Evolutionary conservation across 2,113 vertebrate genomes (phyloP), one percentile per base, ranked within the genome.

Genomic region (Plestiodon gilberti): DNA sequence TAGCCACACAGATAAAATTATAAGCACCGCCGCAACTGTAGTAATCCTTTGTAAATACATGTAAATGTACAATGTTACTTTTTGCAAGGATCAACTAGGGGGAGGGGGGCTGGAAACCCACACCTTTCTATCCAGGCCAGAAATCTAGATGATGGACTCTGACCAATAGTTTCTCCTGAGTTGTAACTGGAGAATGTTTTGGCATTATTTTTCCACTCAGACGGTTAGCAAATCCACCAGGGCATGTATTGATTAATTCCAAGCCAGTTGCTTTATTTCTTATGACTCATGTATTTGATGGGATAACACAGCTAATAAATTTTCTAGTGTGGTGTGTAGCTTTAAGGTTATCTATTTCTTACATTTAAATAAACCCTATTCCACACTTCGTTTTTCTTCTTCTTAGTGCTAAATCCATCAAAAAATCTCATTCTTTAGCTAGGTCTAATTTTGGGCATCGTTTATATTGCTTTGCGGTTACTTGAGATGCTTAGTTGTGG

Each of bases 391-490:
- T 35, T 55, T n/a, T 35, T 55, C 48, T 85, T 92, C 86, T 85
- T 74, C 75, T 11, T 1, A n/a, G 28, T 15, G 5, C 0, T 8
- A 61, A 20, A 83, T 85, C 89, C 83, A 71, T 74, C 78, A 90
- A 81, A 80, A n/a, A 90, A 82, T 61, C 33, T 14, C 82, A 43
- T 86, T 93, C 87, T 89, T 90, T 88, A 81, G 87, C 90, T 91
- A 83, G 59, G n/a, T 85, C 92, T 89, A 88, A 78, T 93, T 93
- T 87, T 78, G 83, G 52, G 85, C 55, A 62, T 89, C 94, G 87
- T 90, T 95, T 87, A 78, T 76, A 6, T 89, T 82, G 81, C 83
- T 93, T 73, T 84, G 75, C 88, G 82, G 94, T 92, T 92, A 83
- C 93, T 95, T 94, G 43, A 38, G 87, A 83, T 64, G 87, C 43